Percentiles rank a stretch among this genome's conserved stretches.
Conservation (phyloP, 30 jellyfish, hydroid and myxozoan species). For the Clytia hemisphaerica region DNA sequence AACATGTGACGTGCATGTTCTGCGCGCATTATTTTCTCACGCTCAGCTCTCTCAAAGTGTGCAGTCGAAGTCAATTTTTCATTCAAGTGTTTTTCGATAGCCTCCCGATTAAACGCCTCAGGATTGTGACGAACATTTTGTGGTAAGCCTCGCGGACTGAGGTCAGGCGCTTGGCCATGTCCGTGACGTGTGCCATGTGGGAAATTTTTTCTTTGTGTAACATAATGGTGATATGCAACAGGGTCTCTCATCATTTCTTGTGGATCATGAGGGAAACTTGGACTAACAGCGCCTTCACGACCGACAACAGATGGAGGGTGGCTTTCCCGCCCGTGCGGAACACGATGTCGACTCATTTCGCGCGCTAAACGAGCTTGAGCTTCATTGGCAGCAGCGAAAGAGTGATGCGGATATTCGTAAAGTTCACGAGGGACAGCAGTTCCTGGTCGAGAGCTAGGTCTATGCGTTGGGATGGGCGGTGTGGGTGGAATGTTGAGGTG, state of each 20-base stretch:
- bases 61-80: constrained; percentile 11
- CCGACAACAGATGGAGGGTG: not conserved
- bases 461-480: constrained; percentile 25
- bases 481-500: constrained; percentile 28
- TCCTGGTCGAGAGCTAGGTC: constrained; percentile 43
- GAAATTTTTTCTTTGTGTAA: constrained; percentile 59
- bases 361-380: constrained; percentile 57
- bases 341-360: constrained; percentile 1
- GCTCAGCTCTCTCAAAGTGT: constrained; percentile 21
- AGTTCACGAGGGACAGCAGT: too few relatives aligned
- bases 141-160: constrained; percentile 32
- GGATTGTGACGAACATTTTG: constrained; percentile 4
- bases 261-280: constrained; percentile 70
- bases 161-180: constrained; percentile 38
- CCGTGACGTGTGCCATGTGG: constrained; percentile 36
- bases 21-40: constrained; percentile 12
- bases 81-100: constrained; percentile 1
- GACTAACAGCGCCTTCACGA: constrained; percentile 89
- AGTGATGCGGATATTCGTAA: too few relatives aligned
- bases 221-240: constrained; percentile 77
- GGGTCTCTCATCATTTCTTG: constrained; percentile 55
- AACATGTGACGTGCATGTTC: constrained; percentile 10
- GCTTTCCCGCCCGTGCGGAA: not conserved
- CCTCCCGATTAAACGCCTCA: constrained; percentile 20
- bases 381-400: too few relatives aligned